phyloP scores from a whole-genome alignment of 2,888 invertebrate species.

The Caenorhabditis parvicauda region DNA sequence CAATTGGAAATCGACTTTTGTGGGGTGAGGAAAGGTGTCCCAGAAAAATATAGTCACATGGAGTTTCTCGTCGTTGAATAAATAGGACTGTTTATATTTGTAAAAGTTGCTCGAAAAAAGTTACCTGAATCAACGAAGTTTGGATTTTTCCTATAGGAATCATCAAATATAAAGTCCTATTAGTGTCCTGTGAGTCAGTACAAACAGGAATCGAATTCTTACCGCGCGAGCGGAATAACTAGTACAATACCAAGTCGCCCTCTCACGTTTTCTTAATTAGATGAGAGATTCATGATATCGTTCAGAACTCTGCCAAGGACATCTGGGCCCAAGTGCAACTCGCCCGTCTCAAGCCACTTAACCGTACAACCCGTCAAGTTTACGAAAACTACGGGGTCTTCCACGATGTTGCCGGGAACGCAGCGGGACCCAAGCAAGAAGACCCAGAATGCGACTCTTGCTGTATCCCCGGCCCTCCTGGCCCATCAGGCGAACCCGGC shows the following conservation, averaged over 20 bases:
- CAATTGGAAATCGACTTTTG: conserved; percentile 21
- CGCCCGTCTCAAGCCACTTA: conserved; percentile 14
- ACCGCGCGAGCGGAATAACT: not conserved
- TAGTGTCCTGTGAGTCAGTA: no score
- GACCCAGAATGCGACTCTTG: conserved; percentile 14
- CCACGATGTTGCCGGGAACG: conserved; percentile 2
- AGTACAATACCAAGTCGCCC: not conserved
- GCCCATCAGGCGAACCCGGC: conserved; percentile 23
- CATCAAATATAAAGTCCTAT: no score
- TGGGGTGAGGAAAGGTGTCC: conserved; percentile 6
- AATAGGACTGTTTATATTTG: not conserved
- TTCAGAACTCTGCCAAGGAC: conserved; percentile 20
- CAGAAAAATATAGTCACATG: not conserved
- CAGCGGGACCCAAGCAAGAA: not conserved
- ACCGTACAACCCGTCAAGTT: conserved; percentile 19
- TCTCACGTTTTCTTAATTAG: not conserved
- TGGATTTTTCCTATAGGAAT: not conserved
- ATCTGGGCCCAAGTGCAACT: conserved; percentile 21
- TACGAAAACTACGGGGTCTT: no score
- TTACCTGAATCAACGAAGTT: not conserved
- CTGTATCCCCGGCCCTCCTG: conserved; percentile 14
- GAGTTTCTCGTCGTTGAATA: not conserved
- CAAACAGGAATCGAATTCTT: no score
- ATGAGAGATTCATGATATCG: not conserved
- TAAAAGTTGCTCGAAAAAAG: not conserved